Conservation (phyloP, 2,113 vertebrate species). For the Theristicus caerulescens region DNA sequence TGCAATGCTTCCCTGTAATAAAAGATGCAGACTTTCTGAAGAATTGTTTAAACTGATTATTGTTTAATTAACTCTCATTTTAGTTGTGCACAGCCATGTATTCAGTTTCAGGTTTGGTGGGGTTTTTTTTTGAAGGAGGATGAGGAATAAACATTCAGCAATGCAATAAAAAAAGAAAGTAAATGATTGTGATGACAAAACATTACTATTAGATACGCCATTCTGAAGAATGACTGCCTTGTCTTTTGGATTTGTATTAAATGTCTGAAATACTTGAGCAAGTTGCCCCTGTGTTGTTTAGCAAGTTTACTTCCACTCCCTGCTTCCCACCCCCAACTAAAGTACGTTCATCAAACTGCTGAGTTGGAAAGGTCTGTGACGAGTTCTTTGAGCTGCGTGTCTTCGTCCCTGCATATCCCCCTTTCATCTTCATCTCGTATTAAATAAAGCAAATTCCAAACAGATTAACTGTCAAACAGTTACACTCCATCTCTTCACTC, state of each 20-base stretch:
- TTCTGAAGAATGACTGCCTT: not conserved
- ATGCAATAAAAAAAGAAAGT: not conserved
- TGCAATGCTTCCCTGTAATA: not conserved
- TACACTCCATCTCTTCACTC: constrained; percentile 31
- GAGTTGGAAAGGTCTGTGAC: constrained; percentile 55
- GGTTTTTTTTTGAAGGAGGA: not conserved
- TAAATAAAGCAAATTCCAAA: constrained; percentile 31
- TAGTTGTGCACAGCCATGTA: not conserved
- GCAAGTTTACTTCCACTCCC: not conserved
- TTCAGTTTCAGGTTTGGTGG: not conserved
- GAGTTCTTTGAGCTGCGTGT: constrained; percentile 27
- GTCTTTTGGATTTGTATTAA: not conserved
- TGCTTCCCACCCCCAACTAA: not conserved
- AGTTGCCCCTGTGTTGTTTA: not conserved
- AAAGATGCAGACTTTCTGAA: not conserved
- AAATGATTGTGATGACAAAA: not conserved
- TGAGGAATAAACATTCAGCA: not conserved
- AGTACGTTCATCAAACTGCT: constrained; percentile 46
- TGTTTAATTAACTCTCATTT: not conserved
- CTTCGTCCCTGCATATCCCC: not conserved
- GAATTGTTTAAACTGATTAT: not conserved
- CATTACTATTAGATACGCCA: not conserved
- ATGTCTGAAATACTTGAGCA: not conserved
- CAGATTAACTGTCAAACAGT: constrained; percentile 40
- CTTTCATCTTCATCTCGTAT: constrained; percentile 28